Conservation (phyloP, 1,140 invertebrate genomes). For the Drosophila willistoni region DNA sequence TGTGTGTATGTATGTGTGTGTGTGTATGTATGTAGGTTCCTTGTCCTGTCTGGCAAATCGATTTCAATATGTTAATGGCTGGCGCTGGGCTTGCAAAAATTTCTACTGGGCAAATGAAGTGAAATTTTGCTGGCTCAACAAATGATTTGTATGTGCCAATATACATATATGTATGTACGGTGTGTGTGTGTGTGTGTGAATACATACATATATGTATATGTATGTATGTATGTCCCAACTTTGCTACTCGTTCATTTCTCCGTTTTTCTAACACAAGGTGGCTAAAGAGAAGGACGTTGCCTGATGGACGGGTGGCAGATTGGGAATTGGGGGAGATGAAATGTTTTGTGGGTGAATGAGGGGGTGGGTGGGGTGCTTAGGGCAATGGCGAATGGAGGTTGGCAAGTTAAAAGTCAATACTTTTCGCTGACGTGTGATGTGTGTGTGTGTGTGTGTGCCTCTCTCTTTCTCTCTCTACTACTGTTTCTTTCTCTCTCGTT, state of each 20-base stretch:
- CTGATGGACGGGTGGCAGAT: not conserved
- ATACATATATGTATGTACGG: not conserved
- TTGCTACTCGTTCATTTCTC: constrained; percentile 13
- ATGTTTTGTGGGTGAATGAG: not conserved
- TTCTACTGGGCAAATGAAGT: constrained; percentile 62
- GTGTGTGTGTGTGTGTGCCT: constrained; percentile 25
- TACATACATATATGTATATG: constrained; percentile 4
- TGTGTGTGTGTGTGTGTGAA: constrained; percentile 28
- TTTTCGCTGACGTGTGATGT: constrained; percentile 23
- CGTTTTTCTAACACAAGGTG: constrained; percentile 14
- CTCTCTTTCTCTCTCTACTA: constrained; percentile 38
- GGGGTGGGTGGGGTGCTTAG: not conserved
- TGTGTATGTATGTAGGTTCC: no score
- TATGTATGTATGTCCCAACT: not conserved
- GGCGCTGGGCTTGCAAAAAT: constrained; percentile 28
- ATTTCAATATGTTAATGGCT: constrained; percentile 74
- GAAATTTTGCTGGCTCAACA: constrained; percentile 56
- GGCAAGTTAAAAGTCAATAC: constrained; percentile 36
- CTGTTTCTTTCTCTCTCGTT: constrained; percentile 46
- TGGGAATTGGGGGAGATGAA: not conserved
- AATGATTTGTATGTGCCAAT: constrained; percentile 36
- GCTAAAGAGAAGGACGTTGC: constrained; percentile 3
- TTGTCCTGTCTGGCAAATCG: constrained; percentile 49
- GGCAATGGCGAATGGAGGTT: constrained; percentile 2
- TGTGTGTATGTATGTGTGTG: not conserved